A percentile compares a stretch with the other conserved stretches of the same genome.
phyloP scores from a whole-genome alignment of 2,888 invertebrate species.

The Sarcophaga subvicina region DNA sequence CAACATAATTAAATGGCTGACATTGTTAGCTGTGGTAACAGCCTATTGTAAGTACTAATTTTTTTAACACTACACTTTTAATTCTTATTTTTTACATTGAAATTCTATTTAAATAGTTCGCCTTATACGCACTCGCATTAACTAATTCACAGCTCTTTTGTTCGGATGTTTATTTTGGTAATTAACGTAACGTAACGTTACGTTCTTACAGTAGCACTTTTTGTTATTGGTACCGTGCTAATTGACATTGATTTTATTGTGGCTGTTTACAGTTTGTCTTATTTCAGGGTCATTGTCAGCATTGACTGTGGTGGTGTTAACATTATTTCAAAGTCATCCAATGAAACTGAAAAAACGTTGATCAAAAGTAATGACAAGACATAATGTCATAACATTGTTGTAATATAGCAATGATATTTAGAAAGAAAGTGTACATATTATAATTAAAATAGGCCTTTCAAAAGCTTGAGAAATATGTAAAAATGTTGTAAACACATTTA shows the following conservation, averaged over 20 bases:
- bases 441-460: too few relatives aligned
- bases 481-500: too few relatives aligned
- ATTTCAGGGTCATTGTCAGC: not conserved
- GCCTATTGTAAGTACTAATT: slow-evolving; percentile 76
- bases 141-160: not conserved
- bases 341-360: not conserved
- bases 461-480: too few relatives aligned
- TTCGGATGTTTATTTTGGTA: not conserved
- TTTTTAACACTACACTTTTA: slow-evolving; percentile 9
- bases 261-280: not conserved
- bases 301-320: not conserved
- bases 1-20: slow-evolving; percentile 79
- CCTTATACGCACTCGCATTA: not conserved
- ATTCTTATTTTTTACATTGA: not conserved
- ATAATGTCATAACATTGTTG: too few relatives aligned
- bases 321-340: not conserved
- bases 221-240: not conserved
- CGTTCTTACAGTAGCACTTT: not conserved
- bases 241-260: not conserved
- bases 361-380: too few relatives aligned
- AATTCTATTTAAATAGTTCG: slow-evolving; percentile 10
- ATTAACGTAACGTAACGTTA: slow-evolving; percentile 10
- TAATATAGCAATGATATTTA: too few relatives aligned
- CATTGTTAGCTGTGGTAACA: slow-evolving; percentile 78
- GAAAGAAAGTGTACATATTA: too few relatives aligned